Conservation (phyloP, 2,797 vertebrate genomes). For the Pseudotriccus pelzelni region DNA sequence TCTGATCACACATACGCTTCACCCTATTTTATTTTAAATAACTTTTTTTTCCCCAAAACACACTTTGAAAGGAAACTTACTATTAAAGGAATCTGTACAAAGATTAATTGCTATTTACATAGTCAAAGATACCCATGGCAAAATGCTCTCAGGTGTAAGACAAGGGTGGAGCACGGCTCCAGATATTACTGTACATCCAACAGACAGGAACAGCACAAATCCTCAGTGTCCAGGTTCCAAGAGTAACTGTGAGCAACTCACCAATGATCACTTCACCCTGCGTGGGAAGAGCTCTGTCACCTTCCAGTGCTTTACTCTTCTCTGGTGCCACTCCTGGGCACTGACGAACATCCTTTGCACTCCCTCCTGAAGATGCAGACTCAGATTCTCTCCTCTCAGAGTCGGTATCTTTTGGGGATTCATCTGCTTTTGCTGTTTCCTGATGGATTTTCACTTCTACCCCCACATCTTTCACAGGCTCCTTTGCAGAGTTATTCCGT, state of each 20-base stretch:
- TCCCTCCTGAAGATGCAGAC: not conserved
- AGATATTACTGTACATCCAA: not conserved
- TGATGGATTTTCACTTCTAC: not conserved
- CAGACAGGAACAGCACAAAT: not conserved
- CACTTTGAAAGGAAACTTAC: not conserved
- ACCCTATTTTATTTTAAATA: not conserved
- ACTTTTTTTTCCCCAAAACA: not conserved
- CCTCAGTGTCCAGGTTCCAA: not conserved
- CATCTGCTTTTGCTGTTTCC: slow-evolving; percentile 4
- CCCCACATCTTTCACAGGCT: not conserved
- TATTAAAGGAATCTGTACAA: not conserved
- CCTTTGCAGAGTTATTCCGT: not conserved
- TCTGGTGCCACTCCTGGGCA: not conserved
- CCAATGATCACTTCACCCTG: slow-evolving; percentile 41
- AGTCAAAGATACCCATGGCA: not conserved
- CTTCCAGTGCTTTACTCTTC: not conserved
- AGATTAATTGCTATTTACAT: not conserved
- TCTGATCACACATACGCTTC: not conserved
- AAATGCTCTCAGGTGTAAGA: not conserved
- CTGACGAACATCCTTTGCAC: not conserved
- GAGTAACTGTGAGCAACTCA: not conserved
- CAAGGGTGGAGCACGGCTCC: not conserved
- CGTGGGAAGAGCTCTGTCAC: not conserved
- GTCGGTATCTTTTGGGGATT: not conserved
- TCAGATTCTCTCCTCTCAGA: not conserved